Percentiles rank a stretch among this genome's conserved stretches.
Conservation (phyloP, 2,113 vertebrate genomes). For the Cololabis saira region DNA sequence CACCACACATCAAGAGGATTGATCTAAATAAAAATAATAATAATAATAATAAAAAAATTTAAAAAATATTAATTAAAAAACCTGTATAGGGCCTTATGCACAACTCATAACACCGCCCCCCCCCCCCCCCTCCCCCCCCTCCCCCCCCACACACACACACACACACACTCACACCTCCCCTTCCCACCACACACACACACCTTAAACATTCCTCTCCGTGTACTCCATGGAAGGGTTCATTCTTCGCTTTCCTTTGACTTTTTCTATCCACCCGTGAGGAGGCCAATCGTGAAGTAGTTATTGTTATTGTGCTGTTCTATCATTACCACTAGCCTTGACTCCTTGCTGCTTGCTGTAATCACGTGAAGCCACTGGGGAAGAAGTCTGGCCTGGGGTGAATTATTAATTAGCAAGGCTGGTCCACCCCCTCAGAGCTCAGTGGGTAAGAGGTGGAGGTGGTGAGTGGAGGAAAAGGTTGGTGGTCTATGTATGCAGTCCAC, state of each 20-base stretch:
- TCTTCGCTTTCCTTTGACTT: slow-evolving; percentile 54
- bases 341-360: slow-evolving; percentile 81
- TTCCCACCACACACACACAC: neutral
- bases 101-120: slow-evolving; percentile 32
- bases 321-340: slow-evolving; percentile 85
- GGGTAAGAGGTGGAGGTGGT: slow-evolving; percentile 44
- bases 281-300: slow-evolving; percentile 77
- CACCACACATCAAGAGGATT: slow-evolving; percentile 70
- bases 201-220: slow-evolving; percentile 45
- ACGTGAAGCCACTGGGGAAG: slow-evolving; percentile 72
- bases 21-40: slow-evolving; percentile 15
- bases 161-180: slow-evolving; percentile 10
- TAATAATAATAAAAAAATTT: slow-evolving; percentile 33
- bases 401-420: slow-evolving; percentile 81
- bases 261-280: slow-evolving; percentile 74
- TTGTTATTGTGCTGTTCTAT: slow-evolving; percentile 77
- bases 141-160: too few relatives aligned
- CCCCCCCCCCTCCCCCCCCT: slow-evolving; percentile 11
- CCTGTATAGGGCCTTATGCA: slow-evolving; percentile 60
- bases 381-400: slow-evolving; percentile 80
- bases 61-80: too few relatives aligned
- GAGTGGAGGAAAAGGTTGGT: slow-evolving; percentile 32
- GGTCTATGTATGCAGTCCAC: slow-evolving; percentile 26
- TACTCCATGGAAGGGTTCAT: slow-evolving; percentile 59
- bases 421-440: slow-evolving; percentile 68